These are phyloP conservation scores for Onchidella celtica DNA, from an alignment of 2,888 invertebrate genomes.

Conservation along the genomic window DNA sequence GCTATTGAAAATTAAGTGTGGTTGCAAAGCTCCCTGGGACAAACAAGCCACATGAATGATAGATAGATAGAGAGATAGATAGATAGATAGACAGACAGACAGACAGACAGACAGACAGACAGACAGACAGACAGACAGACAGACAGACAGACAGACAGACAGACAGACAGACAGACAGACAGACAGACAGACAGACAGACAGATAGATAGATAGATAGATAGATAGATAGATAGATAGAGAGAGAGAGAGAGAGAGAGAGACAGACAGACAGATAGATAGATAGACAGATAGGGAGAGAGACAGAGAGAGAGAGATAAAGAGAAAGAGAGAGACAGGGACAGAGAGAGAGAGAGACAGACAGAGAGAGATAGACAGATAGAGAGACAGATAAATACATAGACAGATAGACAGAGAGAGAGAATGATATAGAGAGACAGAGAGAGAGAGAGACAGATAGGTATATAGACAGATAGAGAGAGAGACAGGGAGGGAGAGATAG, in stretches of 20 bases:
- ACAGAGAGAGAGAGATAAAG: neutral
- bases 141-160: neutral
- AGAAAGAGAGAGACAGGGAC: neutral
- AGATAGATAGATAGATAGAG: neutral
- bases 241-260: neutral
- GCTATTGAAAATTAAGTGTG: too few species aligned
- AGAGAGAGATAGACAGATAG: neutral
- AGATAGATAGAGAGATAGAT: conserved; percentile 40
- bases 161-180: too few species aligned
- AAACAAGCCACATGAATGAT: neutral
- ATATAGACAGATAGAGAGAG: neutral
- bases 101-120: neutral
- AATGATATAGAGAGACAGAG: too few species aligned
- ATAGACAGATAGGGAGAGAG: neutral
- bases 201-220: neutral
- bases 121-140: neutral
- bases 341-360: neutral
- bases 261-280: neutral
- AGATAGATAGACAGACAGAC: conserved; percentile 22
- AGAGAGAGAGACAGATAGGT: too few species aligned
- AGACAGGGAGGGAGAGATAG: too few species aligned
- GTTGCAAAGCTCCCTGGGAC: conserved; percentile 8
- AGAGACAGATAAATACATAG: neutral
- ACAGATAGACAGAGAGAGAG: too few species aligned
- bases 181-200: neutral